Conservation (phyloP, 2,888 invertebrate species). For the Petrophora chlorosata region DNA sequence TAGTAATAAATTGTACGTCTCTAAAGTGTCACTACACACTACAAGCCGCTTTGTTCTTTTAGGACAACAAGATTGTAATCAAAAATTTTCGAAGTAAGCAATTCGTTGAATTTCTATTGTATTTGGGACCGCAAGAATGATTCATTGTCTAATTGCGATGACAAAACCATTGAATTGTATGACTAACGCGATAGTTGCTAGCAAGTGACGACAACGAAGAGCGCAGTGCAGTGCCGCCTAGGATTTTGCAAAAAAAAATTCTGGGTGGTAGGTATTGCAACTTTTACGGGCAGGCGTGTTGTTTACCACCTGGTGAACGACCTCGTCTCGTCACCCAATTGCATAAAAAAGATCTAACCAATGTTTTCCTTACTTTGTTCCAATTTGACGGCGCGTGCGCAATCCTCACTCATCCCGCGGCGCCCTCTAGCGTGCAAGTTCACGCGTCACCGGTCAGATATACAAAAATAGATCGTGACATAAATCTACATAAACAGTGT, state of each 20-base stretch:
- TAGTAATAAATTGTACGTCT: slow-evolving; percentile 14
- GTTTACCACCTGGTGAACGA: too few relatives aligned
- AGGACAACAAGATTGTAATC: slow-evolving; percentile 8
- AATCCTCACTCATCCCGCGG: slow-evolving; percentile 36
- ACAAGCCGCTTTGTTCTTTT: slow-evolving; percentile 5
- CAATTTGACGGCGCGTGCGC: slow-evolving; percentile 27
- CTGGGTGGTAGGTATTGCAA: too few relatives aligned
- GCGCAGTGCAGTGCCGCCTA: too few relatives aligned
- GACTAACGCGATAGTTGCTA: slow-evolving; percentile 39
- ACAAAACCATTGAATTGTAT: slow-evolving; percentile 35
- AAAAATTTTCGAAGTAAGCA: slow-evolving; percentile 6
- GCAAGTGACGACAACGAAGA: too few relatives aligned
- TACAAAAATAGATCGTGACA: slow-evolving; percentile 77
- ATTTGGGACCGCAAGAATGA: slow-evolving; percentile 15
- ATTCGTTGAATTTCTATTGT: slow-evolving; percentile 16
- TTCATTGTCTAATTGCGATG: slow-evolving; percentile 7
- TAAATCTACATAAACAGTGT: slow-evolving; percentile 78
- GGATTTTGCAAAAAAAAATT: too few relatives aligned
- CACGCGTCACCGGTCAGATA: slow-evolving; percentile 60
- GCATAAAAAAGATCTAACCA: slow-evolving; percentile 38
- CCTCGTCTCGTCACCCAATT: too few relatives aligned
- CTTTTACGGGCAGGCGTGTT: too few relatives aligned
- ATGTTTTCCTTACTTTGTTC: slow-evolving; percentile 49
- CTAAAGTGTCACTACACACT: slow-evolving; percentile 7
- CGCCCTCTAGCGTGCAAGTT: slow-evolving; percentile 65